A percentile compares a stretch with the other conserved stretches of the same genome.
Conservation (phyloP, 2,113 vertebrate genomes). For the Lates calcarifer region DNA sequence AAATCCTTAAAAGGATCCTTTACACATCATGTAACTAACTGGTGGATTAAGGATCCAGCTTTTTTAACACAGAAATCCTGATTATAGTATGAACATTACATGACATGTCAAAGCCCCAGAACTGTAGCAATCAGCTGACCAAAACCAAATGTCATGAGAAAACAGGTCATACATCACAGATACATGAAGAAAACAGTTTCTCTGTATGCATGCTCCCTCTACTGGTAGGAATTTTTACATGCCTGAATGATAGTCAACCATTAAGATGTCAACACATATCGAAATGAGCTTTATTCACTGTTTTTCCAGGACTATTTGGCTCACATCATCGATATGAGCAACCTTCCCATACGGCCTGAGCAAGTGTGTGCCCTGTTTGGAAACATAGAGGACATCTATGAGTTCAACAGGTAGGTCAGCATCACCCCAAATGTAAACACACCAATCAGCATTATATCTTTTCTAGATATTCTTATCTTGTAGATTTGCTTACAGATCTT, state of each 20-base stretch:
- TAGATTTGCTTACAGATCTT: no score
- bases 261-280: background rate
- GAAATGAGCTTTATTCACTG: background rate
- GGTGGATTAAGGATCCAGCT: slow-evolving; percentile 15
- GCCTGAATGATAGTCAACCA: background rate
- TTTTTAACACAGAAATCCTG: slow-evolving; percentile 4
- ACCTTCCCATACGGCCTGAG: slow-evolving; percentile 91
- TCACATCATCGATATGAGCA: slow-evolving; percentile 91
- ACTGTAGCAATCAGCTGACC: background rate
- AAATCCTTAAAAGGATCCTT: slow-evolving; percentile 68
- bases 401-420: slow-evolving; percentile 94
- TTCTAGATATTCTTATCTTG: background rate
- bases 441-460: background rate
- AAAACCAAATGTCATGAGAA: slow-evolving; percentile 28
- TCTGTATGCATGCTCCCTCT: slow-evolving; percentile 50
- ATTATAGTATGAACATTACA: background rate
- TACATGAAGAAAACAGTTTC: background rate
- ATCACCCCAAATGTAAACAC: background rate
- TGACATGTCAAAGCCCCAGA: background rate
- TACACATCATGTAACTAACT: background rate
- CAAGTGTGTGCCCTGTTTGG: slow-evolving; percentile 95
- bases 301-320: slow-evolving; percentile 92
- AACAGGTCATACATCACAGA: slow-evolving; percentile 6
- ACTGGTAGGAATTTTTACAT: slow-evolving; percentile 52
- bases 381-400: slow-evolving; percentile 97